Base-by-base conservation (phyloP, 2,888 invertebrate species). In the Sepiola atlantica region DNA sequence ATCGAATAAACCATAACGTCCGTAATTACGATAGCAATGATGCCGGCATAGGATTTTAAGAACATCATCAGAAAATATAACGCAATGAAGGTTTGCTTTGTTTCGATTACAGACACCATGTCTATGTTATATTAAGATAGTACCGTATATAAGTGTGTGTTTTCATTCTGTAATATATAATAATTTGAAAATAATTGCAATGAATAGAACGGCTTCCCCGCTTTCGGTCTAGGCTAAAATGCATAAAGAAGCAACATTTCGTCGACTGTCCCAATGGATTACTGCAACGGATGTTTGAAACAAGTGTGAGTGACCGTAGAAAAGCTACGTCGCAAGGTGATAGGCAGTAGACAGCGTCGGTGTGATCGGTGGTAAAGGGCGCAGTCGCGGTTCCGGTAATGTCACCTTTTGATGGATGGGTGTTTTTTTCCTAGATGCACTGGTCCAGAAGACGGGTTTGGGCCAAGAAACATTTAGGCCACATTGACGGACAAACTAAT, bases 401-500 rank as follows among this genome's bases (percentile, higher is more conserved):
- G 77, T 77, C 77, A 77, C n/a, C n/a, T 77, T 77, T 77, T 77
- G 77, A 77, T 77, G 77, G 77, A 77, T 77, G 77, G 18, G 77
- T 16, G n/a, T 32, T 77, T 45, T 45, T 45, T 45, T 45, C 28
- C 12, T n/a, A 77, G 77, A 21, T 32, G 77, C 77, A 77, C 3
- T 77, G 77, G 77, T 77, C 77, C 32, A 77, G 77, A 77, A 77
- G 77, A 77, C 77, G n/a, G 16, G 14, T 77, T 77, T 77, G 77
- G n/a, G 77, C 77, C 77, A 77, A 77, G 77, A 77, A n/a, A 77
- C n/a, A 77, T 77, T 77, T 77, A 32, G 77, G n/a, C 77, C n/a
- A 32, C 77, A 77, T n/a, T 77, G 77, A n/a, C 10, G n/a, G 32
- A 32, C n/a, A n/a, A 77, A n/a, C n/a, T 16, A n/a, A n/a, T 32